Conservation (phyloP, 2,888 invertebrate genomes). For the Ptychoptera contaminata region DNA sequence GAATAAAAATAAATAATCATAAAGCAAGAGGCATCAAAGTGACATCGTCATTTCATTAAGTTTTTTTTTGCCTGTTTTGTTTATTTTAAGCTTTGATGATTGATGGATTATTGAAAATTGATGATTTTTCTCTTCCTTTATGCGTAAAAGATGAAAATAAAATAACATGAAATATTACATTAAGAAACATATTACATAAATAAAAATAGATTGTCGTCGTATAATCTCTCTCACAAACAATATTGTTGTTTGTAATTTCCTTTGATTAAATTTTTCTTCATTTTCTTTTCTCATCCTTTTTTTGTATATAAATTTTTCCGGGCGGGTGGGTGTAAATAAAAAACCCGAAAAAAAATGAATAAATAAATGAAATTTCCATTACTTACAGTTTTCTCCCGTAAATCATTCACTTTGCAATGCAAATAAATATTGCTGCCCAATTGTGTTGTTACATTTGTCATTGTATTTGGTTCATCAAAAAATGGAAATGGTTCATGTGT, state of each 20-base stretch:
- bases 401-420: constrained; percentile 50
- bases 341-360: neutral
- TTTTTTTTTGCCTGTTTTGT: no score
- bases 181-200: no score
- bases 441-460: constrained; percentile 50
- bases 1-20: no score
- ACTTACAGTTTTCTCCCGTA: constrained; percentile 51
- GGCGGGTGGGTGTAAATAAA: no score
- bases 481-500: constrained; percentile 56
- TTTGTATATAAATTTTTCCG: neutral
- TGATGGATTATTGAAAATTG: no score
- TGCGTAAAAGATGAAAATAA: no score
- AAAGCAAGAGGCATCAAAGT: no score
- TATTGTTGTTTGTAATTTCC: constrained; percentile 1
- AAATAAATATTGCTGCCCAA: constrained; percentile 45
- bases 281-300: constrained; percentile 4
- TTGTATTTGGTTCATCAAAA: constrained; percentile 48
- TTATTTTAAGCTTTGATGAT: no score
- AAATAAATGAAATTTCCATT: neutral
- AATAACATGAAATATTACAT: no score
- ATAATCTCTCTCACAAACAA: neutral
- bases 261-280: neutral
- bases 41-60: no score
- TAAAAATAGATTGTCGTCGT: no score
- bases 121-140: no score